Evolutionary conservation across 2,888 invertebrate genomes (phyloP).

Genomic region (Leucophora obtusa): DNA sequence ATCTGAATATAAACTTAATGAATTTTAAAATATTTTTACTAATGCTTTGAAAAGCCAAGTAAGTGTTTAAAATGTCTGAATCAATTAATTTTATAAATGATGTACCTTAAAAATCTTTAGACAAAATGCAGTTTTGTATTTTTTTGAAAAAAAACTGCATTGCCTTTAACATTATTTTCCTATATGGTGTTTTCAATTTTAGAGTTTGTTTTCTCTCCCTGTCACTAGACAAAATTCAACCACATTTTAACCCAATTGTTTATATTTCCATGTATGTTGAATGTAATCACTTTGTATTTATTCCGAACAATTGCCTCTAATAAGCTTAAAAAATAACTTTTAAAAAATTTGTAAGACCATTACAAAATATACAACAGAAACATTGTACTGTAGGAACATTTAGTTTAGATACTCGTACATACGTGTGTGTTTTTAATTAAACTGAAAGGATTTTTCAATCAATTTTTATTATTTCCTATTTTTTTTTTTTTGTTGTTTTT

Average conservation of each 20-base stretch:
- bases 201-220: not conserved
- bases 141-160: not conserved
- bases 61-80: slow-evolving; percentile 32
- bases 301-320: slow-evolving; percentile 57
- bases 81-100: slow-evolving; percentile 23
- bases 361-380: not conserved
- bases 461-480: slow-evolving; percentile 36
- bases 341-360: slow-evolving; percentile 5
- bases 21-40: too few species aligned
- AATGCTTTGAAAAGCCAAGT: too few species aligned
- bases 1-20: not conserved
- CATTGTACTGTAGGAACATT: not conserved
- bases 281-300: slow-evolving; percentile 49
- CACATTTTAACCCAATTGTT: slow-evolving; percentile 5
- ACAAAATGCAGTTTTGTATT: not conserved
- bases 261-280: slow-evolving; percentile 11
- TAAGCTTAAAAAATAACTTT: slow-evolving; percentile 44
- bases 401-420: not conserved
- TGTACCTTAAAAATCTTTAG: not conserved
- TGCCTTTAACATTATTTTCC: not conserved
- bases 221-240: not conserved
- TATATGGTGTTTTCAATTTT: not conserved
- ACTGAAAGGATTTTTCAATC: slow-evolving; percentile 57
- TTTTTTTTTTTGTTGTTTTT: not conserved
- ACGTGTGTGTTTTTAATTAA: slow-evolving; percentile 38